These are phyloP conservation scores for Arctopsyche grandis DNA, from an alignment of 1,140 invertebrate species.

Conservation along the genomic window DNA sequence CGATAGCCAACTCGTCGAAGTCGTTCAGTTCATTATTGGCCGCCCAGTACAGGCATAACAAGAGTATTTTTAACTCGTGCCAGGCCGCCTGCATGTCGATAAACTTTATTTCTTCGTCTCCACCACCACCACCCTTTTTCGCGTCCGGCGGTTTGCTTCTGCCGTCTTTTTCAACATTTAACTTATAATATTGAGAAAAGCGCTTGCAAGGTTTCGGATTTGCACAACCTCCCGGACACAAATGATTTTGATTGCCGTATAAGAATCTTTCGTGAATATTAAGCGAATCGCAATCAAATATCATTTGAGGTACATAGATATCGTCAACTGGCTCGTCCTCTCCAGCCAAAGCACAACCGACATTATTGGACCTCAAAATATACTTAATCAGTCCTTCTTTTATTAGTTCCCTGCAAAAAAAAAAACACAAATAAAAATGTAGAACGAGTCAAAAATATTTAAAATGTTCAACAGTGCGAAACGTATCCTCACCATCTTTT, in stretches of 20 bases:
- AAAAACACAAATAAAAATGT: conserved; percentile 7
- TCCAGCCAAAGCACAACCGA: neutral
- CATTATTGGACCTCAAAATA: conserved; percentile 7
- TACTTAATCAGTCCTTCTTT: conserved; percentile 22
- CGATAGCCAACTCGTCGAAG: conserved; percentile 24
- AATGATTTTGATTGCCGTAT: neutral
- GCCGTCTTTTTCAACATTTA: neutral
- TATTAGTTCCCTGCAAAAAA: conserved; percentile 21
- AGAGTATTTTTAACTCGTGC: conserved; percentile 26
- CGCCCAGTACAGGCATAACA: conserved; percentile 35
- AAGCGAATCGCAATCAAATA: conserved; percentile 50
- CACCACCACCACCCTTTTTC: neutral
- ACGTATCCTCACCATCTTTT: conserved; percentile 11
- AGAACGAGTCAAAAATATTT: neutral
- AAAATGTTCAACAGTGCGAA: conserved; percentile 8
- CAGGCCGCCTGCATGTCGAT: conserved; percentile 34
- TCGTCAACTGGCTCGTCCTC: neutral
- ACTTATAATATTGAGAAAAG: neutral
- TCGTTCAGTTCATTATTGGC: neutral
- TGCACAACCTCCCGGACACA: conserved; percentile 47
- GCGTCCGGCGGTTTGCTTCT: neutral
- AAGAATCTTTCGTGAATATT: conserved; percentile 42
- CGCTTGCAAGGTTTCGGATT: conserved; percentile 34
- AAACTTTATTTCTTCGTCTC: conserved; percentile 19
- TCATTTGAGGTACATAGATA: conserved; percentile 35